These are phyloP conservation scores for Hypocryptadius cinnamomeus DNA, from an alignment of 2,113 vertebrate species.

Conservation along the genomic window DNA sequence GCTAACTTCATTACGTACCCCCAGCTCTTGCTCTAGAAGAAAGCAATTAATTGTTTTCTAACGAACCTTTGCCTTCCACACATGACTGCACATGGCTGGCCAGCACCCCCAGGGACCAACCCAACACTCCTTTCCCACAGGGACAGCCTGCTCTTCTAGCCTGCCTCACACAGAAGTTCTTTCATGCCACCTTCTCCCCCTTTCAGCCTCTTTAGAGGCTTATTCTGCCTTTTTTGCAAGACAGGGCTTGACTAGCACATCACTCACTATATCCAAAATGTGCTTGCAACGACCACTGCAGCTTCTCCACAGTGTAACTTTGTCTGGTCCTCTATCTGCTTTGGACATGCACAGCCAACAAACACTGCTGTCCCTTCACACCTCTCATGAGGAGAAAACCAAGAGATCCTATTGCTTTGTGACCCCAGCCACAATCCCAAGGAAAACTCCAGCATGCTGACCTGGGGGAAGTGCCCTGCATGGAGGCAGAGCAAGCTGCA, in stretches of 20 bases:
- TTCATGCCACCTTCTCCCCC: neutral
- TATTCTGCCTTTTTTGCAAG: neutral
- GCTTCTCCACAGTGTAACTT: neutral
- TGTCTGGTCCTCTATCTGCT: neutral
- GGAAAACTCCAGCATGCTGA: neutral
- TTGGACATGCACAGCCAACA: neutral
- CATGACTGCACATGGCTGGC: neutral
- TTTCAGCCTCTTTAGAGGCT: neutral
- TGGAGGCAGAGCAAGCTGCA: neutral
- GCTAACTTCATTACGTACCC: neutral
- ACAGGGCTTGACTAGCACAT: neutral
- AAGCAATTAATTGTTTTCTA: neutral
- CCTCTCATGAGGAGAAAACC: rapidly evolving
- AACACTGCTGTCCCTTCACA: neutral
- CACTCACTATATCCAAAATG: neutral
- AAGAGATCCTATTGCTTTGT: neutral
- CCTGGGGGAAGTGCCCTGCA: rapidly evolving
- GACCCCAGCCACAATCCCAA: neutral
- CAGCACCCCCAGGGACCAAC: neutral
- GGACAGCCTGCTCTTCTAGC: neutral
- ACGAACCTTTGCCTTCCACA: neutral
- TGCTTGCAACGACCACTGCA: neutral
- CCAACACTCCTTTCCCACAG: neutral
- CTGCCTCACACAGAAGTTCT: neutral
- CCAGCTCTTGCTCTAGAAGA: neutral